Evolutionary conservation across 2,113 vertebrate genomes (phyloP).

Genomic region (Brienomyrus brachyistius): DNA sequence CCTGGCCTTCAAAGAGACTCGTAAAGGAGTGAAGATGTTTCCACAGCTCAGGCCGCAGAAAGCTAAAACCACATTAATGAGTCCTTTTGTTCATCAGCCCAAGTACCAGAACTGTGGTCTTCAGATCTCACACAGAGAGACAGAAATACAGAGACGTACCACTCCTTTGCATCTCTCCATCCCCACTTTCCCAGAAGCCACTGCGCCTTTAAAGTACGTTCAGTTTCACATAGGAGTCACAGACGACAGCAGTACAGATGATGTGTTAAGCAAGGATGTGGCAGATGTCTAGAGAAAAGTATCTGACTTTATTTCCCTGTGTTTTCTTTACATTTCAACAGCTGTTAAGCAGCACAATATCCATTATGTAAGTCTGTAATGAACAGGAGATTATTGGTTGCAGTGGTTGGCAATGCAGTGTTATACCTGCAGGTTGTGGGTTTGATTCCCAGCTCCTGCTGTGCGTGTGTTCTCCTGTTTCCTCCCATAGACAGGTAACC

Average conservation of each 20-base stretch:
- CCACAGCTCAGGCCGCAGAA: not conserved
- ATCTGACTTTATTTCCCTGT: not conserved
- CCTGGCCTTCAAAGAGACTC: not conserved
- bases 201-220: not conserved
- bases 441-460: not conserved
- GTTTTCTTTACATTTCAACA: not conserved
- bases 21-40: not conserved
- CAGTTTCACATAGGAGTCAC: not conserved
- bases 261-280: not conserved
- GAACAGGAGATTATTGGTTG: not conserved
- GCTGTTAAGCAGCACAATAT: not conserved
- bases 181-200: slow-evolving; percentile 7
- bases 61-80: slow-evolving; percentile 6
- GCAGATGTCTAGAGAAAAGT: not conserved
- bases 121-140: slow-evolving; percentile 9
- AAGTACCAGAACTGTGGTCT: not conserved
- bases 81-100: slow-evolving; percentile 13
- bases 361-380: not conserved
- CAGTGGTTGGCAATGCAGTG: not conserved
- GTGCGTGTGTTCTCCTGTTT: not conserved
- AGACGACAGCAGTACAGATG: not conserved
- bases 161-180: not conserved
- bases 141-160: not conserved
- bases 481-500: not conserved
- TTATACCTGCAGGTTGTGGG: not conserved